Evolutionary conservation across 2,797 vertebrate genomes (phyloP).

Genomic region (Poecilia velifera): DNA sequence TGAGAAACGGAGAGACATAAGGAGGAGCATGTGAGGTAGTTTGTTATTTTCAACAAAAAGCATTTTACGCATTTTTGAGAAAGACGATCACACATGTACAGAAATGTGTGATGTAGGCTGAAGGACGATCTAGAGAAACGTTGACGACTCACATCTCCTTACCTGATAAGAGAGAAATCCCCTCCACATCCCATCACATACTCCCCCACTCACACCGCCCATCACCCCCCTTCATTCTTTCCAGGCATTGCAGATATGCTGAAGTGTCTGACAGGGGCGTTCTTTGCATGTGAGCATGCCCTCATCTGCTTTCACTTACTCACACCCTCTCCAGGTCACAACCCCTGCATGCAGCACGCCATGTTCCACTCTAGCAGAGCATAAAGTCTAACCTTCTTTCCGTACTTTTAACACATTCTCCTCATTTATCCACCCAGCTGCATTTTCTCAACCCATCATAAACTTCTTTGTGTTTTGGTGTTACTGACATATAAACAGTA

Average conservation of each 20-base stretch:
- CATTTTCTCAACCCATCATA: not conserved
- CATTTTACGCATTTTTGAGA: not conserved
- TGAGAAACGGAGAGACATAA: constrained; percentile 1
- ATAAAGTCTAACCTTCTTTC: not conserved
- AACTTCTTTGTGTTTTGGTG: not conserved
- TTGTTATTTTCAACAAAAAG: constrained; percentile 2
- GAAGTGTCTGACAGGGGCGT: constrained; percentile 23
- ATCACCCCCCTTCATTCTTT: constrained; percentile 16
- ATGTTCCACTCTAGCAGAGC: not conserved
- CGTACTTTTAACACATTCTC: not conserved
- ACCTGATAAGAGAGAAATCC: constrained; percentile 11
- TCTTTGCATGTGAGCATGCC: not conserved
- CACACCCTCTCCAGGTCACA: constrained; percentile 38
- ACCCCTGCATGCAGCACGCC: constrained; percentile 31
- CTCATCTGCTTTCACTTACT: constrained; percentile 65
- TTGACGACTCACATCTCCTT: not conserved
- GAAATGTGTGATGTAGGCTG: not conserved
- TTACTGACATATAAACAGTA: not conserved
- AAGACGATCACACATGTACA: not conserved
- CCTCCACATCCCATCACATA: not conserved
- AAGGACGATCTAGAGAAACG: not conserved
- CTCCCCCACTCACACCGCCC: not conserved
- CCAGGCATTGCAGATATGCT: constrained; percentile 23
- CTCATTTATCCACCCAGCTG: not conserved
- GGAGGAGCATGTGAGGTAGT: not conserved